Conservation (phyloP, 2,888 invertebrate genomes). For the Drosophila leonis region DNA sequence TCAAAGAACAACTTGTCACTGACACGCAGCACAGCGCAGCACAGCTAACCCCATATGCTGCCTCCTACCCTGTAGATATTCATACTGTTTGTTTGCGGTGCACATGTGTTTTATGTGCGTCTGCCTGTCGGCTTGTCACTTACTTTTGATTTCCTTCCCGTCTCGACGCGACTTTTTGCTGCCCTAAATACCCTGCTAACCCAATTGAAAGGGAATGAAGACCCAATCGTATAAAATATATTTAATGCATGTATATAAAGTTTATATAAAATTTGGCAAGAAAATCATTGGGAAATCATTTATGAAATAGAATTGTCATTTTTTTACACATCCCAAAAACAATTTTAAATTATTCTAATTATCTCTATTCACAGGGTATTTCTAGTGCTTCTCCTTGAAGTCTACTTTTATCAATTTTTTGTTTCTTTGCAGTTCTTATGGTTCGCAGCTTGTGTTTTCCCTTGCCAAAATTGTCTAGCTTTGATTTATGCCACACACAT, state of each 20-base stretch:
- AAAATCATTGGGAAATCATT: too few relatives aligned
- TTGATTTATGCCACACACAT: slow-evolving; percentile 80
- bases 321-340: too few relatives aligned
- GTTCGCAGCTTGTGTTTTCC: slow-evolving; percentile 64
- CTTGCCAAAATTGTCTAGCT: slow-evolving; percentile 80
- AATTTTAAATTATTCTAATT: too few relatives aligned
- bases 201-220: not conserved
- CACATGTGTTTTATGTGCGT: slow-evolving; percentile 80
- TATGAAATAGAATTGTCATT: too few relatives aligned
- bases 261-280: too few relatives aligned
- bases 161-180: slow-evolving; percentile 26
- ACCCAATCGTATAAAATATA: not conserved
- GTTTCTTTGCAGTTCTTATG: slow-evolving; percentile 46
- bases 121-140: slow-evolving; percentile 79
- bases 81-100: slow-evolving; percentile 76
- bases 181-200: slow-evolving; percentile 28
- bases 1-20: slow-evolving; percentile 69
- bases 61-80: slow-evolving; percentile 17
- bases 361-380: slow-evolving; percentile 13
- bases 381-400: not conserved
- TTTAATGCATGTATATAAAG: too few relatives aligned
- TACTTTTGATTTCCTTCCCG: slow-evolving; percentile 77
- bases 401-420: slow-evolving; percentile 5
- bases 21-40: slow-evolving; percentile 43
- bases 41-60: slow-evolving; percentile 10